Percentiles rank a stretch among this genome's conserved stretches.
These are phyloP conservation scores for Saccopteryx leptura DNA, from an alignment of 2,113 vertebrate genomes.

Conservation along the genomic window DNA sequence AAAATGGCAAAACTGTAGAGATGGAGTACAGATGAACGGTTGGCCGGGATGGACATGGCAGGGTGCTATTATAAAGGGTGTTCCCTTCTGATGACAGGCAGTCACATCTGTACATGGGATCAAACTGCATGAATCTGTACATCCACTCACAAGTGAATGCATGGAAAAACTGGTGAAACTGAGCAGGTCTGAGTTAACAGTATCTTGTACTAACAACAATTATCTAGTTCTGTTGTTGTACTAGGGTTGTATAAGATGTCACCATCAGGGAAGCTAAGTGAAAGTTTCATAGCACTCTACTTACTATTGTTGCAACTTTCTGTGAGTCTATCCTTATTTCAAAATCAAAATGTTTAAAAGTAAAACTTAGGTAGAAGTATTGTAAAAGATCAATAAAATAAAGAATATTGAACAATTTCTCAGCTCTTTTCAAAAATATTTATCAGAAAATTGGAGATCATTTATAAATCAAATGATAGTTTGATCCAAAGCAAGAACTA, in stretches of 20 bases:
- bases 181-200: neutral
- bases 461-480: conserved; percentile 32
- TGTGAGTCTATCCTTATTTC: conserved; percentile 10
- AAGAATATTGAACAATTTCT: conserved; percentile 22
- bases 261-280: neutral
- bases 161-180: neutral
- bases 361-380: conserved; percentile 5
- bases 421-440: neutral
- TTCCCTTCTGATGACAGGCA: neutral
- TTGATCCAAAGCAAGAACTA: neutral
- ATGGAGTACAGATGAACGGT: neutral
- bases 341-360: conserved; percentile 30
- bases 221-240: neutral
- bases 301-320: conserved; percentile 24
- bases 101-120: neutral
- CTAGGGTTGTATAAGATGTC: neutral
- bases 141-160: neutral
- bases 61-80: neutral
- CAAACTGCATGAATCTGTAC: neutral
- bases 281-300: neutral
- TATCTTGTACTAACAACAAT: neutral
- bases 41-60: neutral
- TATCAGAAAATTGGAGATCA: conserved; percentile 13
- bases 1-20: neutral
- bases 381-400: neutral